Evolutionary conservation across 2,888 invertebrate genomes (phyloP), one percentile per base, ranked within the genome.

Genomic region (Lepeophtheirus nordmannii): DNA sequence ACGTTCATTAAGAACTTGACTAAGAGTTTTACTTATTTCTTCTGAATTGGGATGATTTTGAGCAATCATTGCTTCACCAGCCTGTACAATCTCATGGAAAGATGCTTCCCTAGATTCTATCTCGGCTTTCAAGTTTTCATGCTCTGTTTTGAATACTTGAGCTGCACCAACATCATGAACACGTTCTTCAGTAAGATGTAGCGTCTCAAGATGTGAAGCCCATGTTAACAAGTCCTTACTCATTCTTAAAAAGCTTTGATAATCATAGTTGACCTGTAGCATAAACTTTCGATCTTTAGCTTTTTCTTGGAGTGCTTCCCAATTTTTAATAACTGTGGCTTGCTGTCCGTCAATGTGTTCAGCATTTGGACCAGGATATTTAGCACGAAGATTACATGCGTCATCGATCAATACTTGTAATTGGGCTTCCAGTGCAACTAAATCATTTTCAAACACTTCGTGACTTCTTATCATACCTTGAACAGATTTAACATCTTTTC

Each of bases 301-400:
- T 5, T 86, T 82, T 68, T 88, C 85, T 72, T 91, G 87, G 62
- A 97, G 78, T 70, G 83, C 83, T 67, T 84, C 84, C 93, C 96
- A 96, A 66, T 89, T 89, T 2, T 86, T 83, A 0, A 87, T 81
- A 0, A 97, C 86, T 8, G 88, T 83, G 46, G 83, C 83, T 76
- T 93, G 92, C 72, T 93, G 88, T 70, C 87, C 82, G 20, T 83
- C 84, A 67, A 97, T 91, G 72, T 92, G 89, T 59, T 85, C 82
- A 0, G 90, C 92, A 76, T 96, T 96, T 65, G 85, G 86, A 1
- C 90, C 89, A 0, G 94, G 94, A 77, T 94, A 96, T 41, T 86
- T 81, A 17, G 83, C 82, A 76, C 20, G 46, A 11, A 62, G 53
- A 11, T 46, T 62, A 46, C 17, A 5, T 11, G 41, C 17, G 10